Conservation (phyloP, 2,113 vertebrate species). For the Saimiri boliviensis region DNA sequence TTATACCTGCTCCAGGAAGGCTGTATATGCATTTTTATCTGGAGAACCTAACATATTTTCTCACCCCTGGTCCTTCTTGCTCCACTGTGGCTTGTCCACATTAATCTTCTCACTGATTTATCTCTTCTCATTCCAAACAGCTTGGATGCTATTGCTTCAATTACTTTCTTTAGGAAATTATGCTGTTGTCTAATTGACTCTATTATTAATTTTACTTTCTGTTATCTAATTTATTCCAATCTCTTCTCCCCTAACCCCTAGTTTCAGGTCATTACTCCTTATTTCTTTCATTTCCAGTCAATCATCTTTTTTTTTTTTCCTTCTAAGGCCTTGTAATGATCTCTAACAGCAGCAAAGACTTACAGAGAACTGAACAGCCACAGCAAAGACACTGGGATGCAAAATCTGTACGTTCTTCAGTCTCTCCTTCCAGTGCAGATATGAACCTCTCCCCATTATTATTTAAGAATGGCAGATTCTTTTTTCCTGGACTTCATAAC, state of each 20-base stretch:
- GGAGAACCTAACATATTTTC: background rate
- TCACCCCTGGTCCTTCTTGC: background rate
- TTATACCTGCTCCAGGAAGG: constrained; percentile 25
- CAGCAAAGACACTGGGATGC: background rate
- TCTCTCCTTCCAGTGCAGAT: background rate
- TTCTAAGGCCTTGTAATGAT: background rate
- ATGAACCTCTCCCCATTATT: background rate
- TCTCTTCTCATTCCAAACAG: background rate
- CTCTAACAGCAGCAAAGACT: background rate
- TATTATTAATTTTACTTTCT: constrained; percentile 41
- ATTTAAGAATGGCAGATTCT: background rate
- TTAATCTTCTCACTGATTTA: constrained; percentile 15
- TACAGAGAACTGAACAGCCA: background rate
- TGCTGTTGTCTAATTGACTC: constrained; percentile 18
- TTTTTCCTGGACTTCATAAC: background rate
- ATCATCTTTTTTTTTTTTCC: background rate
- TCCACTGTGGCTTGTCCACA: background rate
- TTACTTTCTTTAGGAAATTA: background rate
- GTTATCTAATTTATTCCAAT: background rate
- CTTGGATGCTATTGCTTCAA: background rate
- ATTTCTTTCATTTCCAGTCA: background rate
- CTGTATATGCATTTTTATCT: background rate
- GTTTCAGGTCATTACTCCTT: background rate
- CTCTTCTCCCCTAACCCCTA: background rate
- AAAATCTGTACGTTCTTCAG: background rate